phyloP scores from a whole-genome alignment of 2,113 vertebrate genomes.

The Gopherus evgoodei region DNA sequence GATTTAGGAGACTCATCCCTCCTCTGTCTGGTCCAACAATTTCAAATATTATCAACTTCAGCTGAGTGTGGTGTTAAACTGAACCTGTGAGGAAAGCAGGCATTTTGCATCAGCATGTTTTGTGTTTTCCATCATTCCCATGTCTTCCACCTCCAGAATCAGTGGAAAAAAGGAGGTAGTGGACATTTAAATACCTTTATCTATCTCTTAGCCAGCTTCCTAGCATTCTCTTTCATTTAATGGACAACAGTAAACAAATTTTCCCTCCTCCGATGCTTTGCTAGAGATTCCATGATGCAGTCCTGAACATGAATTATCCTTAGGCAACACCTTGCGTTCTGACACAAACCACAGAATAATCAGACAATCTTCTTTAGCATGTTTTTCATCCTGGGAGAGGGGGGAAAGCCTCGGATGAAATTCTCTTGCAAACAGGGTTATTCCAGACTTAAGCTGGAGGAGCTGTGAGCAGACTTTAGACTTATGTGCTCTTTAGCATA shows the following conservation, averaged over 20 bases:
- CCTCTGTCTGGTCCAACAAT: not conserved
- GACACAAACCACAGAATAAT: not conserved
- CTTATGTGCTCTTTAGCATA: not conserved
- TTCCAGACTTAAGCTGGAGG: not conserved
- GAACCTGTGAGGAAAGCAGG: not conserved
- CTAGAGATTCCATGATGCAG: not conserved
- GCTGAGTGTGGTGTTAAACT: fast-evolving
- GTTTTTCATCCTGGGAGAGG: not conserved
- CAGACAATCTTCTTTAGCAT: not conserved
- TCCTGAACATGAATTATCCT: not conserved
- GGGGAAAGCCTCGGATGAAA: not conserved
- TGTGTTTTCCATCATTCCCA: not conserved
- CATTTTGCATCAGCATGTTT: not conserved
- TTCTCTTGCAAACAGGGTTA: not conserved
- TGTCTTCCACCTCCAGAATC: not conserved
- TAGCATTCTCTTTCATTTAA: not conserved
- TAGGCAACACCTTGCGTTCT: not conserved
- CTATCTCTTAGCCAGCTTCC: not conserved
- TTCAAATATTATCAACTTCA: not conserved
- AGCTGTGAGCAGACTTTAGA: fast-evolving
- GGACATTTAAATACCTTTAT: not conserved
- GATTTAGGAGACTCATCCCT: not conserved
- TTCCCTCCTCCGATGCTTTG: not conserved
- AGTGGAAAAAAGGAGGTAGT: not conserved
- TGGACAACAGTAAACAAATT: not conserved